phyloP scores from a whole-genome alignment of 2,888 invertebrate species.

The Ommatoiulus sabulosus region DNA sequence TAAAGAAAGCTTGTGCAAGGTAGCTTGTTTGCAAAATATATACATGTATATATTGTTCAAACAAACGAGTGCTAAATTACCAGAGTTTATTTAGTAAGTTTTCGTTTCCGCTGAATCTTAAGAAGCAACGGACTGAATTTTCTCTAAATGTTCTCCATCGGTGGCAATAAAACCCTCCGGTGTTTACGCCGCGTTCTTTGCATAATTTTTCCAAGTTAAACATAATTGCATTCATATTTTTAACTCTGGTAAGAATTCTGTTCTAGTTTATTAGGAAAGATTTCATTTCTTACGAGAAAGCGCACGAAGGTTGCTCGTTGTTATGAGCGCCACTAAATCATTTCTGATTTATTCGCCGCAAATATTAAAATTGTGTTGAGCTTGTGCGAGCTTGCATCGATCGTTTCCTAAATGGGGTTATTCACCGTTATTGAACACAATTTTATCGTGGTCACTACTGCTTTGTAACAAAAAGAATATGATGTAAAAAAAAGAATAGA shows the following conservation, averaged over 20 bases:
- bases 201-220: neutral
- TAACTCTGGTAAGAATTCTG: neutral
- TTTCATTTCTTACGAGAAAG: neutral
- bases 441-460: neutral
- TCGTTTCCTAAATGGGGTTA: slow-evolving; percentile 12
- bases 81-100: no score
- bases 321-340: neutral
- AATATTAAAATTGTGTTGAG: slow-evolving; percentile 35
- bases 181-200: neutral
- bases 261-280: neutral
- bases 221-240: neutral
- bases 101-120: no score
- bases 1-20: no score
- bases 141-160: no score
- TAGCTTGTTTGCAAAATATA: no score
- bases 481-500: neutral
- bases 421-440: slow-evolving; percentile 27
- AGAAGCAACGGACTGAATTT: no score
- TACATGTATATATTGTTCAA: no score
- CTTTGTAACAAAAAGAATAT: neutral
- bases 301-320: neutral
- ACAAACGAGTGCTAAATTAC: no score
- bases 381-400: neutral
- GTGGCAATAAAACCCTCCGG: no score
- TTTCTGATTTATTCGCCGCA: neutral